phyloP scores from a whole-genome alignment of 1,140 invertebrate species.

The Caenorhabditis latens region DNA sequence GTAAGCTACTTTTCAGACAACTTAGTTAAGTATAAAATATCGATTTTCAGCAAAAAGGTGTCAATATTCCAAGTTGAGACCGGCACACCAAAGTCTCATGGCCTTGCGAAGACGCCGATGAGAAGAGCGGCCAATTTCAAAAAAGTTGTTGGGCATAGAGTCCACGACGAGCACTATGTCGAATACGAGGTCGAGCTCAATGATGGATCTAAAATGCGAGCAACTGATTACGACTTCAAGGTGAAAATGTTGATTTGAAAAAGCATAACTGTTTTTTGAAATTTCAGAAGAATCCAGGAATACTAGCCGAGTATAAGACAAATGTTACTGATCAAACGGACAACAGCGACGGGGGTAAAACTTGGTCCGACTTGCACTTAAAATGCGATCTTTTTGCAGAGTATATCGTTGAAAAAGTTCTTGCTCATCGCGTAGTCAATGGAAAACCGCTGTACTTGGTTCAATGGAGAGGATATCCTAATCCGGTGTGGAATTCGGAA shows the following conservation, averaged over 20 bases:
- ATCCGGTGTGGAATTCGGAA: constrained; percentile 17
- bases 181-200: not conserved
- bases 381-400: not conserved
- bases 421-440: not conserved
- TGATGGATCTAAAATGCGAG: not conserved
- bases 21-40: not conserved
- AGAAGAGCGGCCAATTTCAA: not conserved
- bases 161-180: not conserved
- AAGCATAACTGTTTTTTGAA: not conserved
- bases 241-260: not conserved
- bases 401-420: not conserved
- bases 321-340: constrained; percentile 14
- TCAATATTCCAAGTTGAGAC: not conserved
- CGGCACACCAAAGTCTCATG: not conserved
- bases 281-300: not conserved
- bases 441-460: constrained; percentile 21
- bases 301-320: not conserved
- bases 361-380: not conserved
- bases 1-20: not conserved
- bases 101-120: not conserved
- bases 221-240: not conserved
- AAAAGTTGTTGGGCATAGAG: constrained; percentile 12
- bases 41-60: not conserved
- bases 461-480: not conserved
- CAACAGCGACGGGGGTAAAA: not conserved